These are phyloP conservation scores for Suillia variegata DNA, from an alignment of 2,888 invertebrate genomes.

Conservation along the genomic window DNA sequence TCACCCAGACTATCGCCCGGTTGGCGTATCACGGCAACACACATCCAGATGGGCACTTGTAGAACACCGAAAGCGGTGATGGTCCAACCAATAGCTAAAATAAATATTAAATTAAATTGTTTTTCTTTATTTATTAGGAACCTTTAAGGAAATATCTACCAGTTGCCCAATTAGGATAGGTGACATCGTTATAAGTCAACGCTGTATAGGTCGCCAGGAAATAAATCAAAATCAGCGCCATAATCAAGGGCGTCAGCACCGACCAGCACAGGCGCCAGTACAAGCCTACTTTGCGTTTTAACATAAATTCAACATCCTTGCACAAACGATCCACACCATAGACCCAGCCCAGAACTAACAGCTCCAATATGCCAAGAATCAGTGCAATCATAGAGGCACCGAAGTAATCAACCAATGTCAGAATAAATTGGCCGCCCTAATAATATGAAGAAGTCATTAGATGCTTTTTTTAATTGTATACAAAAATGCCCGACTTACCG, in stretches of 20 bases:
- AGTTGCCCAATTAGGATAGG: constrained; percentile 68
- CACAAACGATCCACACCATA: constrained; percentile 74
- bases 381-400: constrained; percentile 78
- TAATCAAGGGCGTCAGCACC: constrained; percentile 72
- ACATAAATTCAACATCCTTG: constrained; percentile 81
- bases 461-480: no score
- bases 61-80: constrained; percentile 63
- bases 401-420: constrained; percentile 75
- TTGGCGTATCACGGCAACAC: constrained; percentile 51
- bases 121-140: no score
- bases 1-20: constrained; percentile 47
- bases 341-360: constrained; percentile 74
- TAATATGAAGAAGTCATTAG: neutral
- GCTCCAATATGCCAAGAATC: constrained; percentile 69
- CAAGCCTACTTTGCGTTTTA: constrained; percentile 68
- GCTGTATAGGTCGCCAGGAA: constrained; percentile 69
- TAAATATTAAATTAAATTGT: neutral
- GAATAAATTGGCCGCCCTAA: constrained; percentile 76
- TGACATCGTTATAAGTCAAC: constrained; percentile 66
- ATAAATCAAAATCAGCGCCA: constrained; percentile 74
- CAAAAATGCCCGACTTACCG: constrained; percentile 62
- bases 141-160: constrained; percentile 62
- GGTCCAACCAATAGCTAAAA: constrained; percentile 61
- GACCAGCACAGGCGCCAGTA: constrained; percentile 86
- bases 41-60: constrained; percentile 62